Evolutionary conservation across 2,797 vertebrate genomes (phyloP).

Genomic region (Rhincodon typus): DNA sequence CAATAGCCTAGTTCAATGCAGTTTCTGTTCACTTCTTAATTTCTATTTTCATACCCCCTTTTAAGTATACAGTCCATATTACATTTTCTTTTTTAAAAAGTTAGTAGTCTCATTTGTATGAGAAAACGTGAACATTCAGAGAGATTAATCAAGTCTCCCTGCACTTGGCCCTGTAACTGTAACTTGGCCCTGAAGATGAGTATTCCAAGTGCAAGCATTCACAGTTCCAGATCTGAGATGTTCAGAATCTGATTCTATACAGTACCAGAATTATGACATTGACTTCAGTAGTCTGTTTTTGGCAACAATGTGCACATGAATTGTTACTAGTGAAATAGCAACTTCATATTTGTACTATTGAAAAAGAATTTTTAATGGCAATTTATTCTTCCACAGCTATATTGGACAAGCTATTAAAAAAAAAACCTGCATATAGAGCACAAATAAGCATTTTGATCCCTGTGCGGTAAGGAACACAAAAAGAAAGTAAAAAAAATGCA

Average conservation of each 20-base stretch:
- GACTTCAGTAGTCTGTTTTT: no score
- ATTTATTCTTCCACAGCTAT: not conserved
- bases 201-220: not conserved
- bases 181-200: not conserved
- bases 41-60: not conserved
- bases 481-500: conserved; percentile 42
- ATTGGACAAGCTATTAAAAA: not conserved
- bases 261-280: not conserved
- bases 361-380: not conserved
- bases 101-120: not conserved
- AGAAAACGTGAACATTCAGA: not conserved
- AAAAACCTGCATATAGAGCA: not conserved
- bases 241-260: not conserved
- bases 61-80: not conserved
- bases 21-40: not conserved
- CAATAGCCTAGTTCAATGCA: not conserved
- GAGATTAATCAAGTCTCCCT: not conserved
- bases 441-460: conserved; percentile 33
- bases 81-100: not conserved
- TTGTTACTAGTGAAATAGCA: not conserved
- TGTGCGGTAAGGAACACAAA: not conserved
- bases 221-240: not conserved
- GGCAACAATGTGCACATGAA: not conserved
- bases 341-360: not conserved
- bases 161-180: no score